phyloP scores from a whole-genome alignment of 2,113 vertebrate genomes.

The Ptilorrhoa leucosticta region DNA sequence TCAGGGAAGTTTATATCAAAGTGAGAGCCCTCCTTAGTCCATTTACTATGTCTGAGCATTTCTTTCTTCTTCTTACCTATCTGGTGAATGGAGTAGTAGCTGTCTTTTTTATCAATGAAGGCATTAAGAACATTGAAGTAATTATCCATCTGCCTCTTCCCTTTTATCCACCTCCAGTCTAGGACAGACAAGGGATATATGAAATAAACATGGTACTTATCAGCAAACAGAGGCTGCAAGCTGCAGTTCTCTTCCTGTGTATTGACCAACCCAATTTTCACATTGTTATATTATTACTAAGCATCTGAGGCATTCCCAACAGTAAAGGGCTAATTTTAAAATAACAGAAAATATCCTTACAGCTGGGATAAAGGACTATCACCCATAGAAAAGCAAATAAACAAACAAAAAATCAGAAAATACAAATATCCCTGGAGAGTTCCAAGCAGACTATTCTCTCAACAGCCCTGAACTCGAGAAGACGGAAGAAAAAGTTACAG shows the following conservation, averaged over 20 bases:
- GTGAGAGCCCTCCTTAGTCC: neutral
- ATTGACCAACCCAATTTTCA: neutral
- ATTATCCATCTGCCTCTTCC: slow-evolving; percentile 82
- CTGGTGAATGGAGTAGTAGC: slow-evolving; percentile 97
- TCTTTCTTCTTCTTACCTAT: slow-evolving; percentile 80
- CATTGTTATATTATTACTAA: neutral
- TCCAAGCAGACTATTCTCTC: neutral
- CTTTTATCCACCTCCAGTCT: slow-evolving; percentile 94
- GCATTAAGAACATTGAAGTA: slow-evolving; percentile 90
- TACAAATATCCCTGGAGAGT: neutral
- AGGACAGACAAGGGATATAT: neutral
- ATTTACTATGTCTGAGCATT: neutral
- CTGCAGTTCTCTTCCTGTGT: neutral
- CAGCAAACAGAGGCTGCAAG: neutral
- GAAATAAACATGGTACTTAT: neutral
- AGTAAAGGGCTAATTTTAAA: neutral
- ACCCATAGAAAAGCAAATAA: neutral
- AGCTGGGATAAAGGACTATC: neutral
- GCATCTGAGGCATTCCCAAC: neutral
- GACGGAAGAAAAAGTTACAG: neutral
- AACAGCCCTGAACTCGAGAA: neutral
- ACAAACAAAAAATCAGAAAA: neutral
- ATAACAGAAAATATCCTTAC: neutral
- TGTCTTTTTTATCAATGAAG: slow-evolving; percentile 97
- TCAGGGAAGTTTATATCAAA: neutral